Conservation (phyloP, 2,113 vertebrate species). For the Sturnus vulgaris region DNA sequence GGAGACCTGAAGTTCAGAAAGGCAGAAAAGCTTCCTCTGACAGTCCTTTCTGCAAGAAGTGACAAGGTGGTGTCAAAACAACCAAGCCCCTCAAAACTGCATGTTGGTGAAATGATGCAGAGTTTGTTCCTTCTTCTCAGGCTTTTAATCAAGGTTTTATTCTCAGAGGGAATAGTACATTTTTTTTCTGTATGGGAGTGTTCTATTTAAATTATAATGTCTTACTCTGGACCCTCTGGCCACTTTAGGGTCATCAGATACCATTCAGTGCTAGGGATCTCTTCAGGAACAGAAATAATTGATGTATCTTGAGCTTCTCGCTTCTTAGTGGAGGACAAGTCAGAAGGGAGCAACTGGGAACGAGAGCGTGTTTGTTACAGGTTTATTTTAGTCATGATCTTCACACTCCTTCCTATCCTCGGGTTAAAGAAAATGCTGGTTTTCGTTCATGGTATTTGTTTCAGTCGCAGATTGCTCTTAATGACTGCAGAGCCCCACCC, state of each 20-base stretch:
- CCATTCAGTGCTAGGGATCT: background rate
- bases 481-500: constrained; percentile 15
- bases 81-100: background rate
- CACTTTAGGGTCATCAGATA: background rate
- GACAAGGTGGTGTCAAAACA: background rate
- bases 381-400: background rate
- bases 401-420: background rate
- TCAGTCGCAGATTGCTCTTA: background rate
- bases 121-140: background rate
- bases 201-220: background rate
- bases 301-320: background rate
- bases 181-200: background rate
- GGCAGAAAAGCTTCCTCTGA: background rate
- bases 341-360: background rate
- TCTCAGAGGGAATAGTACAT: background rate
- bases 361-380: background rate
- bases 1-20: background rate
- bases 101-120: background rate
- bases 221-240: background rate
- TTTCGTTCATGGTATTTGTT: background rate
- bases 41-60: background rate
- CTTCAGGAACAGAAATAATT: background rate
- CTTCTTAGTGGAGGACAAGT: background rate
- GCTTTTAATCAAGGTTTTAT: background rate
- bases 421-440: background rate